Evolutionary conservation across 2,113 vertebrate genomes (phyloP).

Genomic region (Pavo muticus): DNA sequence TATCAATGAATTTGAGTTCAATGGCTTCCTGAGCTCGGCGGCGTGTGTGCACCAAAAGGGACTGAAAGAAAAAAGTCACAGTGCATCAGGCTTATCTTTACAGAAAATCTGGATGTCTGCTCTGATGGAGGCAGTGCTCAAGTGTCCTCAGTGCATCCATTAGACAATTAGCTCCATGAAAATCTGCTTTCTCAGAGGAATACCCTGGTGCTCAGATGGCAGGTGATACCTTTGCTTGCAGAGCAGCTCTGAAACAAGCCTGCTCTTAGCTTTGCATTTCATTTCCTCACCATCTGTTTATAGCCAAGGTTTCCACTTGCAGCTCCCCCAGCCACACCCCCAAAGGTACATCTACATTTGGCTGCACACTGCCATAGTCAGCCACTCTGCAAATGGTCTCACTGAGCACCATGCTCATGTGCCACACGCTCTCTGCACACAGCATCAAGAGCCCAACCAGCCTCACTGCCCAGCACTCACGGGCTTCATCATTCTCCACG

Average conservation of each 20-base stretch:
- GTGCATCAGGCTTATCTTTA: accelerated
- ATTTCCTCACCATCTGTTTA: not conserved
- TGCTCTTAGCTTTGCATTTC: not conserved
- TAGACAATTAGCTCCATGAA: not conserved
- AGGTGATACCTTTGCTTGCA: not conserved
- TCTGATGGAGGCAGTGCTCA: not conserved
- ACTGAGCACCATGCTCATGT: accelerated
- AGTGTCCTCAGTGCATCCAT: not conserved
- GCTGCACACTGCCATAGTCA: not conserved
- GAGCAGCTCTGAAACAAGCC: not conserved
- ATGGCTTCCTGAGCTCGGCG: constrained; percentile 76
- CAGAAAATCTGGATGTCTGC: not conserved
- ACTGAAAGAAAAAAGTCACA: constrained; percentile 64
- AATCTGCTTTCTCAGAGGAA: not conserved
- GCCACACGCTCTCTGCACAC: not conserved
- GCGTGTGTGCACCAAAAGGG: constrained; percentile 80
- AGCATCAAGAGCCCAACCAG: accelerated
- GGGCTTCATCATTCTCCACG: accelerated
- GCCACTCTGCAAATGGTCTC: accelerated
- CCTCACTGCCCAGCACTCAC: not conserved
- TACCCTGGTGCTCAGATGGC: not conserved
- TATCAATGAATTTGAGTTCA: constrained; percentile 88
- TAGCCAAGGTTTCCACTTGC: not conserved
- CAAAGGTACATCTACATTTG: not conserved
- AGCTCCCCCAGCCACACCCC: not conserved